Base-by-base conservation (phyloP, 2,888 invertebrate species). In the Scaptomyza cyrtandrae region DNA sequence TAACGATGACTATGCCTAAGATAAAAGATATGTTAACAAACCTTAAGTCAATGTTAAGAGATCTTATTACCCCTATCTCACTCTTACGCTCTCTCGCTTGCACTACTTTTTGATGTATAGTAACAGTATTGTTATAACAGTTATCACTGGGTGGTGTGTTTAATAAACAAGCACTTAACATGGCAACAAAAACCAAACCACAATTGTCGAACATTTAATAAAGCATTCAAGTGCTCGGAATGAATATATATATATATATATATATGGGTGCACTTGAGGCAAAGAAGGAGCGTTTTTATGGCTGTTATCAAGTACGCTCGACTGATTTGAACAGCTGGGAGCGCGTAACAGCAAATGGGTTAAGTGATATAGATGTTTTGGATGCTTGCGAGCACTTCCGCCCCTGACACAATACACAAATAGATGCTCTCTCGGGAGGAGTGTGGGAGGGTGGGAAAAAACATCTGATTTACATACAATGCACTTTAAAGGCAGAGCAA, bases 401-500 rank as follows among this genome's bases (percentile, higher is more conserved):
- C 33, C 61, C 37, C 31, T 16, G 48, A 31, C 11, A 49, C 48
- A 39, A 52, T 14, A 10, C 2, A 39, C 39, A 31, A 19, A 33
- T 2, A 52, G 43, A 54, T 9, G 41, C 31, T n/a, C 3, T 1
- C 4, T 10, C 33, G 11, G n/a, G n/a, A n/a, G n/a, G 5, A 29
- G 16, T 24, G 24, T 2, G 14, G 1, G 44, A 24, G 14, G 1
- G 44, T 35, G 56, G 39, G 49, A 56, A 49, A 24, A 43, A 37
- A 61, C 9, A 10, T 75, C 78, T 55, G 60, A 84, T 84, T 84
- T 84, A 61, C 75, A 84, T 84, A 82, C 78, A 85, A 80, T 64
- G 64, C 46, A 43, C 29, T 55, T 55, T 35, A 57, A 33, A 10
- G 10, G 6, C 2, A 60, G 46, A 48, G 64, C 46, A 58, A 39